These are phyloP conservation scores for Leptogaster cylindrica DNA, from an alignment of 2,888 invertebrate genomes.

Conservation along the genomic window DNA sequence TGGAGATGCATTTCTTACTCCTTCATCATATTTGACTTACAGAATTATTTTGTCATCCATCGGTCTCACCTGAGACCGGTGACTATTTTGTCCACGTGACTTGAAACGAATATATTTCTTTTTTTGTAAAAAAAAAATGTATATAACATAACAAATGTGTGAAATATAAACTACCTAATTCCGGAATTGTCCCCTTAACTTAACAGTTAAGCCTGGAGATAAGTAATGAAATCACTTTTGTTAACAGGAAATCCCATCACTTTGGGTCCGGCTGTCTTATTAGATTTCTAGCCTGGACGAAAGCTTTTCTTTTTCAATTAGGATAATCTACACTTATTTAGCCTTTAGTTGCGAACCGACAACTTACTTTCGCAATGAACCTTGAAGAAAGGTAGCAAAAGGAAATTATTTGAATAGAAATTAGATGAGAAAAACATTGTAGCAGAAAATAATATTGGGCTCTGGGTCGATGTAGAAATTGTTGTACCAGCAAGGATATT, in stretches of 20 bases:
- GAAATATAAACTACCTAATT: slow-evolving; percentile 26
- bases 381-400: background rate
- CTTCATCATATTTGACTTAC: too few species aligned
- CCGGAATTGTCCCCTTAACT: slow-evolving; percentile 2
- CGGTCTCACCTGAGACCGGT: background rate
- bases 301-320: slow-evolving; percentile 34
- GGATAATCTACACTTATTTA: slow-evolving; percentile 35
- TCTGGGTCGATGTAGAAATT: too few species aligned
- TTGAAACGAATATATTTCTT: too few species aligned
- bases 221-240: slow-evolving; percentile 31
- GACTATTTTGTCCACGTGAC: too few species aligned
- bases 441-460: too few species aligned
- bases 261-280: slow-evolving; percentile 2
- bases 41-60: background rate
- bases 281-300: background rate
- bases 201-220: slow-evolving; percentile 18
- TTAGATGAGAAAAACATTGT: background rate
- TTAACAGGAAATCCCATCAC: slow-evolving; percentile 36
- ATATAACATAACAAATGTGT: slow-evolving; percentile 23
- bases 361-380: slow-evolving; percentile 22
- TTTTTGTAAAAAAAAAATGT: too few species aligned
- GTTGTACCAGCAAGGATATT: too few species aligned
- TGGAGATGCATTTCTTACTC: too few species aligned
- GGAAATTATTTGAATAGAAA: slow-evolving; percentile 10
- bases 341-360: slow-evolving; percentile 22